Evolutionary conservation across 1,140 invertebrate genomes (phyloP), one percentile per base, ranked within the genome.

Genomic region (Drosophila persimilis): DNA sequence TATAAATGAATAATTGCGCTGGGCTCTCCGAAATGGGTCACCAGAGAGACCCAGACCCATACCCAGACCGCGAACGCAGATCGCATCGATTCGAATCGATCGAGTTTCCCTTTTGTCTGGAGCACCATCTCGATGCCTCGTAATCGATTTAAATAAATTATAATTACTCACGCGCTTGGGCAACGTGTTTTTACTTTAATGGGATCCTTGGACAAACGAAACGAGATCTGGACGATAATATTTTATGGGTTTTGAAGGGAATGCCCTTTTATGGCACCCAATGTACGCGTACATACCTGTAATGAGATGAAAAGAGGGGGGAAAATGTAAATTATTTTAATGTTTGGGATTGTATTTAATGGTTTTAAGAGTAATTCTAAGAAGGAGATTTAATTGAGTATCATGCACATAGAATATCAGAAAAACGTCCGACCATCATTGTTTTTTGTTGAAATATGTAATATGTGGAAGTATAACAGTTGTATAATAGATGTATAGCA

Each of bases 141-240:
- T 84, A 83, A 84, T 85, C 81, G 73, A 85, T 85, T 86, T 77
- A 85, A 81, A 85, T 85, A 81, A 86, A 85, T 85, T 85, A 85
- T 85, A 88, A 81, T 81, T 86, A 85, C 81, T 85, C 83, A 86
- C 77, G 71, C 70, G 47, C 59, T 50, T 29, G 20, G 61, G 13
- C 35, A 57, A 66, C 60, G 62, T 35, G 35, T 24, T 31, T 55
- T 45, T 22, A 22, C 31, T 52, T 45, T 43, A 59, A 45, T 20
- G 22, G 54, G 56, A 73, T 73, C 71, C 71, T 73, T 73, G 70
- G 58, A 22, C 53, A 58, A 66, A 5, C 39, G 31, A 44, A 66
- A 5, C 39, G 31, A 44, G 26, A 48, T 48, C 22, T 31, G n/a
- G 15, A 15, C 43, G 8, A 46, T 46, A 77, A 53, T 44, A 69